Base-by-base conservation (phyloP, 2,113 vertebrate species). In the Tetrax tetrax region DNA sequence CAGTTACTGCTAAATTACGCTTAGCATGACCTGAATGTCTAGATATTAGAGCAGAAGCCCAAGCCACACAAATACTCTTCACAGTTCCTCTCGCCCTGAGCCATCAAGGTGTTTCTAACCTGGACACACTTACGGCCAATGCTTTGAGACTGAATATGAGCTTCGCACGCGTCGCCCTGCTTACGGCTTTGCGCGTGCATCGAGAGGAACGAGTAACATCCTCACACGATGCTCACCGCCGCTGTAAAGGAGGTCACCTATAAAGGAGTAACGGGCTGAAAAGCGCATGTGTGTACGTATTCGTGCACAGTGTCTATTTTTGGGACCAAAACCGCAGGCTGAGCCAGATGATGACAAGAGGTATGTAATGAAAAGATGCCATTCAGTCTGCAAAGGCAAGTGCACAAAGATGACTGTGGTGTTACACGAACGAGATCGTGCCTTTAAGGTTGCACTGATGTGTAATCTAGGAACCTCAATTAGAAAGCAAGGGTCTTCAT, bases 191-290 rank as follows among this genome's bases (percentile, higher is more conserved):
- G 16, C 14, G 61, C 14, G 22, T 37, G 12, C 14, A 38, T 50
- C 59, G 72, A 54, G 59, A 90, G 45, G 28, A 72, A 76, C 4
- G 12, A 79, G 35, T 18, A 51, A 87, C 19, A 53, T 47, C 47
- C 65, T 57, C 1, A 1, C 33, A 51, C 1, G 4, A 7, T 35
- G 63, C 74, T 91, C 48, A 19, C 29, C 80, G 31, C 38, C 48
- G 75, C 89, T 87, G n/a, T 37, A 94, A 96, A 94, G 68, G 71
- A 94, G 87, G 90, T 88, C 85, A 90, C 13, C 92, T 76, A 8
- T 21, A 69, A 41, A 77, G 63, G 19, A 94, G 45, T 19, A 31
- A 41, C 0, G 66, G 64, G 75, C 85, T 68, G 71, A 17, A 86
- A 43, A 63, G 88, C 47, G n/a, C 90, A 66, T 86, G 92, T 88